Conservation (phyloP, 1,140 invertebrate species). For the Orius insidiosus region DNA sequence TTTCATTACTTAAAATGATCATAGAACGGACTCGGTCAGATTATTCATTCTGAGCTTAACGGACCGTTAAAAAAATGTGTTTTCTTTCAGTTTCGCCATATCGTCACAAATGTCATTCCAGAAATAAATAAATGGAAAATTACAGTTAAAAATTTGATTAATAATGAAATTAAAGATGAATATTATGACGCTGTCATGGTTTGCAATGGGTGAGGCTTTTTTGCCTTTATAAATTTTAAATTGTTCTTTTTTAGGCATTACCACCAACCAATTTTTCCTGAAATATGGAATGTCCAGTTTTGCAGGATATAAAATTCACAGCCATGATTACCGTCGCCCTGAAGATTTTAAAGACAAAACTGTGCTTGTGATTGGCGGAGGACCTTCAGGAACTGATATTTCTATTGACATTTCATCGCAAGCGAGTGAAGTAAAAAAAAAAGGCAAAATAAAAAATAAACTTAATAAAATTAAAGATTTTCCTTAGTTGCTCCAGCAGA, state of each 20-base stretch:
- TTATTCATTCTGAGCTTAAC: background rate
- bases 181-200: constrained; percentile 40
- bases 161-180: constrained; percentile 20
- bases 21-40: too few relatives aligned
- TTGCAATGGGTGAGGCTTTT: constrained; percentile 37
- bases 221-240: background rate
- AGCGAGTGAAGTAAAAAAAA: background rate
- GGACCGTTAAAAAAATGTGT: background rate
- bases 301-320: constrained; percentile 52
- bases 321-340: constrained; percentile 64
- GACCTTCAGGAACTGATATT: constrained; percentile 45
- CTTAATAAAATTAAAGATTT: constrained; percentile 25
- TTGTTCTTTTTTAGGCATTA: constrained; percentile 4
- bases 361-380: constrained; percentile 65
- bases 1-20: too few relatives aligned
- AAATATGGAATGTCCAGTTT: constrained; percentile 39
- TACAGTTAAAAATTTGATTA: constrained; percentile 26
- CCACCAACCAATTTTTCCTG: background rate
- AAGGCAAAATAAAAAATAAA: background rate
- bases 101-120: constrained; percentile 1
- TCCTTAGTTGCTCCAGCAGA: constrained; percentile 6
- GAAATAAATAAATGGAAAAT: constrained; percentile 1
- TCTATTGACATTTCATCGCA: constrained; percentile 3
- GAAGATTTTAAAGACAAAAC: constrained; percentile 41
- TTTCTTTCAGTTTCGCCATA: constrained; percentile 6